Percentiles rank a stretch among this genome's conserved stretches.
Conservation (phyloP, 2,113 vertebrate genomes). For the Pelmatolapia mariae region DNA sequence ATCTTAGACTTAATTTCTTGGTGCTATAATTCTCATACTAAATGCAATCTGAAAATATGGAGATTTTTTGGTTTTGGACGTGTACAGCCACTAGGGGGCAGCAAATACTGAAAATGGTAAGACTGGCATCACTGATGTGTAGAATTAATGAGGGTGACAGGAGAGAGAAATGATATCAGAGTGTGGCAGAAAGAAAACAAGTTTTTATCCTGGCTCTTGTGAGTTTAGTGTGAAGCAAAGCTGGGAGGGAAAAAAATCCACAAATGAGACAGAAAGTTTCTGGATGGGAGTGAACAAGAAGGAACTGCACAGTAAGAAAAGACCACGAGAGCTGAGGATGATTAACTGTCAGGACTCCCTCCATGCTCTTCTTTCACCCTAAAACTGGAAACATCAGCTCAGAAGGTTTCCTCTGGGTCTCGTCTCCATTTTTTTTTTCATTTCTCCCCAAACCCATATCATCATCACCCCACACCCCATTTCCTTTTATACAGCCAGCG, state of each 20-base stretch:
- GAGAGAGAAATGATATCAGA: background rate
- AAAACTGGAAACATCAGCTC: background rate
- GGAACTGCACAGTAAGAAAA: background rate
- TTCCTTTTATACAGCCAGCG: slow-evolving; percentile 3
- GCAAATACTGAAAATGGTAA: slow-evolving; percentile 2
- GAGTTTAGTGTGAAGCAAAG: background rate
- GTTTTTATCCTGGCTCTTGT: background rate
- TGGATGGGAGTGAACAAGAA: background rate
- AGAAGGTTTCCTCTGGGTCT: background rate
- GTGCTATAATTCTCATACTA: background rate
- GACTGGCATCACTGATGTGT: too few relatives aligned
- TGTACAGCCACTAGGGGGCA: slow-evolving; percentile 55
- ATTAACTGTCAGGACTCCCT: background rate
- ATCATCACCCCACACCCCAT: background rate
- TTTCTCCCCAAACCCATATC: background rate
- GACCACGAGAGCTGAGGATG: background rate
- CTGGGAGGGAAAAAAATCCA: background rate
- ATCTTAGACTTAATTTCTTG: background rate
- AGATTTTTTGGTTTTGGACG: background rate
- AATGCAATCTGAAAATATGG: background rate
- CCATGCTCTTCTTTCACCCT: background rate
- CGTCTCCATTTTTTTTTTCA: background rate
- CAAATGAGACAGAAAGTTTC: background rate
- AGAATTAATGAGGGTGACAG: background rate
- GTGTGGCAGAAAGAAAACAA: background rate